Evolutionary conservation across 2,797 vertebrate species (phyloP).

Genomic region (Channallabes apus): DNA sequence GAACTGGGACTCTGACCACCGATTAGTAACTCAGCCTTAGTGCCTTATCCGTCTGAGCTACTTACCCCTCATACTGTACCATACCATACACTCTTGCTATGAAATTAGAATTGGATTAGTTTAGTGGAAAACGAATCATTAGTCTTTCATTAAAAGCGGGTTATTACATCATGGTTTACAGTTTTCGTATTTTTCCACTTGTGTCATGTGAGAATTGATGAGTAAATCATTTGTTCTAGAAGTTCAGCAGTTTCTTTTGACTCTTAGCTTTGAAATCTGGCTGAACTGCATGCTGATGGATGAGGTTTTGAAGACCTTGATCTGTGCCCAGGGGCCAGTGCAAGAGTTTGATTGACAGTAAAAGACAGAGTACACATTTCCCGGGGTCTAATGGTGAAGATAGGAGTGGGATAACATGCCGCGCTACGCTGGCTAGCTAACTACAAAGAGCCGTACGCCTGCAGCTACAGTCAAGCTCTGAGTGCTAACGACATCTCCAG

Average conservation of each 20-base stretch:
- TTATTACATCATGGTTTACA: not conserved
- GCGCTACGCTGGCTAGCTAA: constrained; percentile 52
- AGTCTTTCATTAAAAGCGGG: not conserved
- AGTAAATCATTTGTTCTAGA: constrained; percentile 10
- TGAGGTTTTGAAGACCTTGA: constrained; percentile 45
- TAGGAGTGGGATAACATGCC: constrained; percentile 58
- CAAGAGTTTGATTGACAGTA: constrained; percentile 64
- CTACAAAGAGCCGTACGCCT: constrained; percentile 48
- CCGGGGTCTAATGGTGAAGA: constrained; percentile 59
- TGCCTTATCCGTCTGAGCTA: no score
- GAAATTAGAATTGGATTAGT: not conserved
- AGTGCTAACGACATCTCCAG: constrained; percentile 66
- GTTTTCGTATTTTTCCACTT: not conserved
- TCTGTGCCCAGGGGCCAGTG: constrained; percentile 55
- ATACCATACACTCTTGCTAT: not conserved
- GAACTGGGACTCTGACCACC: no score
- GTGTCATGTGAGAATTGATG: not conserved
- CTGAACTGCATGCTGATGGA: constrained; percentile 55
- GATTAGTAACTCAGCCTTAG: no score
- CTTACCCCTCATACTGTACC: no score
- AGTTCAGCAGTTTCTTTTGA: not conserved
- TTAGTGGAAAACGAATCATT: not conserved
- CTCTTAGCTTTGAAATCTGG: constrained; percentile 34
- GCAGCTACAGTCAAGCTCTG: constrained; percentile 54
- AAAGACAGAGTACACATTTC: constrained; percentile 59